Evolutionary conservation across 2,888 invertebrate species (phyloP), one percentile per base, ranked within the genome.

Genomic region (Sarcophaga rosellei): DNA sequence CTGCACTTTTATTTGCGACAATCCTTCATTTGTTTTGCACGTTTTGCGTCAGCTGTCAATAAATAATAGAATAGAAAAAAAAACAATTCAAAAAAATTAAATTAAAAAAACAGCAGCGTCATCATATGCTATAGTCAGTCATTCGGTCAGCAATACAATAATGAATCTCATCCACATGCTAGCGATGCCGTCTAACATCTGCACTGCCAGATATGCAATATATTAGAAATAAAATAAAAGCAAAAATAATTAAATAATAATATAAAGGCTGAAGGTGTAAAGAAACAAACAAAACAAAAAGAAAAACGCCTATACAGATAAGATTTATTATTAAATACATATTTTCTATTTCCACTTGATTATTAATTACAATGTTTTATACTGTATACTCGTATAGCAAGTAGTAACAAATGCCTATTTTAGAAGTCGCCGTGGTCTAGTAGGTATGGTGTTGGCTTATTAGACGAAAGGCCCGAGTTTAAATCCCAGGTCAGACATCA

Each of bases 41-140:
- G 62, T 75, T 81, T 69, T 70, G 75, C 75, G 75, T 75, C 81
- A 76, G 63, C 63, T 70, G 23, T 63, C 69, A 75, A 76, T 68
- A 20, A 35, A 53, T 25, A 63, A 63, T 17, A 25, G 35, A 70
- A 25, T 21, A 25, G 1, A 20, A 68, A 53, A 68, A 69, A 74
- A 62, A 6, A 53, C 21, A 57, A 35, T 62, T 25, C 8, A 11
- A 35, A 15, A 63, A 65, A 53, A 70, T 59, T 57, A 57, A 4
- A 69, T 61, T 62, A 68, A 35, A 63, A 66, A 74, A 35, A 47
- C 66, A 35, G 62, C 62, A 57, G 23, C 75, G 57, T 75, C 62
- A 75, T 69, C 45, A 75, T 53, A 1, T 75, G 57, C n/a, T 81
- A 62, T 75, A 81, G 74, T 81, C 74, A 69, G 62, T 68, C 25